Evolutionary conservation across 2,113 vertebrate species (phyloP).

Genomic region (Pan troglodytes): NHGRI_mPanTro3-v2.1_pri NC_072420.2:15284001-15284500

Average conservation of each 20-base stretch:
- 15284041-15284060: no score
- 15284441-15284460: neutral
- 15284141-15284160: neutral
- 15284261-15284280: neutral
- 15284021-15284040: no score
- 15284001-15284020: neutral
- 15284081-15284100: rapidly evolving
- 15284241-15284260: neutral
- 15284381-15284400: neutral
- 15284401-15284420: neutral
- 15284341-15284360: neutral
- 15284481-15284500: neutral
- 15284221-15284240: neutral
- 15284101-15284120: neutral
- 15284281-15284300: neutral
- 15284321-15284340: neutral
- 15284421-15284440: neutral
- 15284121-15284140: neutral
- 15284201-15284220: neutral
- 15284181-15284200: neutral
- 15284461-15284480: neutral
- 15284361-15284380: neutral
- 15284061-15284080: no score
- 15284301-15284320: neutral
- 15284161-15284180: neutral